Conservation (phyloP, 1,140 invertebrate genomes). For the Lepidurus apus region DNA sequence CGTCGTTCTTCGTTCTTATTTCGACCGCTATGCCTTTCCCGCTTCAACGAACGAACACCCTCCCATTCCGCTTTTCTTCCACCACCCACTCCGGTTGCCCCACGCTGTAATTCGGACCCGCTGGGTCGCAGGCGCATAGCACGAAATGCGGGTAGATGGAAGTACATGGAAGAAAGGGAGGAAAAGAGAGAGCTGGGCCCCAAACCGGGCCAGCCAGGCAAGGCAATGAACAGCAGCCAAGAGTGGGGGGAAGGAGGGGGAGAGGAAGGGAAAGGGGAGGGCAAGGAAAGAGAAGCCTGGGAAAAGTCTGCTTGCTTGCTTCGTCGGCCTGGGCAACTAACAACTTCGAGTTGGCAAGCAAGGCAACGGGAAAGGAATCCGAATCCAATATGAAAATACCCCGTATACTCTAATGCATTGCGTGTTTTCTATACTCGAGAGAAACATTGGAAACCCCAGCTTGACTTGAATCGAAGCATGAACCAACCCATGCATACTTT, state of each 20-base stretch:
- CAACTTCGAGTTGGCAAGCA: slow-evolving; percentile 21
- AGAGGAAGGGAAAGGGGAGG: neutral
- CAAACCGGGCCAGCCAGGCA: slow-evolving; percentile 20
- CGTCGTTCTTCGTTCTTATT: slow-evolving; percentile 9
- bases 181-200: slow-evolving; percentile 20
- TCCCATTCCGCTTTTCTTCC: slow-evolving; percentile 2
- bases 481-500: slow-evolving; percentile 15
- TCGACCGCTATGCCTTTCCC: slow-evolving; percentile 20
- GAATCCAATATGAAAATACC: slow-evolving; percentile 16
- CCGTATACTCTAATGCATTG: neutral
- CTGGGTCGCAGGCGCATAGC: slow-evolving; percentile 16
- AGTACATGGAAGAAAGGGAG: neutral
- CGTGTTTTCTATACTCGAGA: neutral
- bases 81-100: neutral
- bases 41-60: slow-evolving; percentile 17
- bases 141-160: slow-evolving; percentile 15
- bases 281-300: neutral
- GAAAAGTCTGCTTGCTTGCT: slow-evolving; percentile 14
- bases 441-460: neutral
- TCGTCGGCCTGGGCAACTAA: slow-evolving; percentile 17
- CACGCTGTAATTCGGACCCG: slow-evolving; percentile 13
- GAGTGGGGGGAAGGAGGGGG: neutral
- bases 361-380: slow-evolving; percentile 8
- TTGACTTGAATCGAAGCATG: slow-evolving; percentile 22
- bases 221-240: neutral